Percentiles rank a stretch among this genome's conserved stretches.
phyloP scores from a whole-genome alignment of 2,888 invertebrate genomes.

The Melipona bicolor region DNA sequence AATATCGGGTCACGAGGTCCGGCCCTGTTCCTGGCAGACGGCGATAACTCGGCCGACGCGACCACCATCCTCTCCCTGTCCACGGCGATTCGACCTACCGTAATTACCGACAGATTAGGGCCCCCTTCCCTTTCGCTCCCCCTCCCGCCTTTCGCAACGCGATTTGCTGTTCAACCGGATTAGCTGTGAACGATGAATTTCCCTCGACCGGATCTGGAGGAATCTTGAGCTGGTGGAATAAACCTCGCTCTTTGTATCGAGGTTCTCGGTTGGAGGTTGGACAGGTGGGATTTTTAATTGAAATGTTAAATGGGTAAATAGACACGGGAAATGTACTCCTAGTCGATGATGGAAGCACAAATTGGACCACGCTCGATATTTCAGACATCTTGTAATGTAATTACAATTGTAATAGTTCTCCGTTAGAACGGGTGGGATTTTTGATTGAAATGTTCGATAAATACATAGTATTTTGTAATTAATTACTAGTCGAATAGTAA shows the following conservation, averaged over 20 bases:
- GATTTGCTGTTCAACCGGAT: background rate
- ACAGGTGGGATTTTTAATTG: too few relatives aligned
- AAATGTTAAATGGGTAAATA: too few relatives aligned
- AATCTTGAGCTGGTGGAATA: background rate
- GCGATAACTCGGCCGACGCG: slow-evolving; percentile 75
- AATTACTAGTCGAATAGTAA: too few relatives aligned
- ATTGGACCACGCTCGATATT: too few relatives aligned
- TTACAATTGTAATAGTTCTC: too few relatives aligned
- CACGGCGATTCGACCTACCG: slow-evolving; percentile 62
- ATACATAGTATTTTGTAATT: background rate
- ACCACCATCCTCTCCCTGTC: slow-evolving; percentile 4
- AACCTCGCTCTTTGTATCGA: too few relatives aligned
- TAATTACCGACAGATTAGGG: slow-evolving; percentile 64
- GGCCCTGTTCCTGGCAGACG: slow-evolving; percentile 74
- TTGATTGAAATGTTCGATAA: background rate
- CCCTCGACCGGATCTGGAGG: background rate
- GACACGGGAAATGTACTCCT: too few relatives aligned
- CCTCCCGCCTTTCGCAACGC: background rate
- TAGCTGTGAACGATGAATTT: background rate
- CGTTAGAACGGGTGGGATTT: background rate
- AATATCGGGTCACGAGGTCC: slow-evolving; percentile 72
- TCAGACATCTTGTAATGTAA: too few relatives aligned
- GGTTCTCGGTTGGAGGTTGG: too few relatives aligned
- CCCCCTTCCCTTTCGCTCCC: slow-evolving; percentile 27
- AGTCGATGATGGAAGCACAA: too few relatives aligned